Conservation (phyloP, 2,113 vertebrate species). For the Phoenicopterus ruber region DNA sequence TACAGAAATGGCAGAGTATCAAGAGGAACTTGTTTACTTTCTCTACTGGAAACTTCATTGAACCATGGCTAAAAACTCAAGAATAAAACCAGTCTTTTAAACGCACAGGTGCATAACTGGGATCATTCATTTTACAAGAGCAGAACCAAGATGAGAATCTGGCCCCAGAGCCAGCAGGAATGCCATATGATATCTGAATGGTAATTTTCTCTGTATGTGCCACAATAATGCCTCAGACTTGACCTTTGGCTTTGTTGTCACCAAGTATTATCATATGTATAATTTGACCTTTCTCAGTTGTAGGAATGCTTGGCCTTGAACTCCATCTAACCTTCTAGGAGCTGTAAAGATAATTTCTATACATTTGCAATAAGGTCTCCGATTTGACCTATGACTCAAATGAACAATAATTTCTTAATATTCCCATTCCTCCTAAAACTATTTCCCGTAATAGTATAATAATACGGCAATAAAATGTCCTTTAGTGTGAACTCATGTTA, state of each 20-base stretch:
- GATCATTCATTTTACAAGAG: not conserved
- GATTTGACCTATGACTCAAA: conserved; percentile 57
- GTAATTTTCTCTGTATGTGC: conserved; percentile 56
- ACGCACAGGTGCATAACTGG: not conserved
- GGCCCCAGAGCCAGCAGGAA: not conserved
- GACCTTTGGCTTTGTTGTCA: conserved; percentile 65
- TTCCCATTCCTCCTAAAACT: conserved; percentile 39
- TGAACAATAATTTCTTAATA: conserved; percentile 65
- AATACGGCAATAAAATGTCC: conserved; percentile 57
- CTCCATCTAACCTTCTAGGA: conserved; percentile 55
- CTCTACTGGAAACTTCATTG: not conserved
- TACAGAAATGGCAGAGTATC: not conserved
- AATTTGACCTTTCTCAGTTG: conserved; percentile 52
- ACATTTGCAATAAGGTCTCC: conserved; percentile 30
- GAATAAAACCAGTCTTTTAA: not conserved
- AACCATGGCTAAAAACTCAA: not conserved
- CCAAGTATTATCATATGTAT: conserved; percentile 62
- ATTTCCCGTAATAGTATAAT: conserved; percentile 25
- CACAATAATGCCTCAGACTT: conserved; percentile 49
- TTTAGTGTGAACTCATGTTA: conserved; percentile 41
- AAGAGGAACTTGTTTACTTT: not conserved
- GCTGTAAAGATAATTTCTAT: conserved; percentile 59
- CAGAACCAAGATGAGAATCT: conserved; percentile 25
- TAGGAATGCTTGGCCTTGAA: conserved; percentile 58
- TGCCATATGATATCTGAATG: conserved; percentile 52